Percentiles rank a stretch among this genome's conserved stretches.
These are phyloP conservation scores for Oostethus manadensis DNA, from an alignment of 2,113 vertebrate species.

Conservation along the genomic window DNA sequence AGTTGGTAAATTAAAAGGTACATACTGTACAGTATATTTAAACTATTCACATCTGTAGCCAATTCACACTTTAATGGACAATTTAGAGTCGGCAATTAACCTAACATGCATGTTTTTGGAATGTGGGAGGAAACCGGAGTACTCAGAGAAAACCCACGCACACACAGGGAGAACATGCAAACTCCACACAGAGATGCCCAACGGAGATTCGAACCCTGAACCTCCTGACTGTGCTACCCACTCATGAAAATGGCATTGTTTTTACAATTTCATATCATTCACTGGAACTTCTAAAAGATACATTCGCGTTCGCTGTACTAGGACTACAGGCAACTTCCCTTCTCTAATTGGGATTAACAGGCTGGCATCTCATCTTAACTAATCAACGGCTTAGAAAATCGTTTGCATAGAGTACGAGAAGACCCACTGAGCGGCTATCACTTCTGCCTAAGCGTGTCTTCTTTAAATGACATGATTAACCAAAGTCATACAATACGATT, in stretches of 20 bases:
- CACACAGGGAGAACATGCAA: too few species aligned
- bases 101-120: too few species aligned
- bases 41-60: too few species aligned
- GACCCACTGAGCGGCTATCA: background rate
- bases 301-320: background rate
- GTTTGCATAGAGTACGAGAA: background rate
- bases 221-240: too few species aligned
- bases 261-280: background rate
- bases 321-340: background rate
- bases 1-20: too few species aligned
- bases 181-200: too few species aligned
- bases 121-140: too few species aligned
- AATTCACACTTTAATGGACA: too few species aligned
- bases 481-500: background rate
- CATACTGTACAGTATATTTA: too few species aligned
- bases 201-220: too few species aligned
- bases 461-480: background rate
- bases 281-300: background rate
- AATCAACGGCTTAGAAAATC: conserved; percentile 10
- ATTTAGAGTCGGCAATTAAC: too few species aligned
- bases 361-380: conserved; percentile 26
- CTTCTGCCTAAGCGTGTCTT: background rate
- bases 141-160: too few species aligned
- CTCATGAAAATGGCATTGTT: background rate
- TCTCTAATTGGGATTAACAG: conserved; percentile 42